Evolutionary conservation across 1,140 invertebrate species (phyloP).

Genomic region (Hyles euphorbiae): DNA sequence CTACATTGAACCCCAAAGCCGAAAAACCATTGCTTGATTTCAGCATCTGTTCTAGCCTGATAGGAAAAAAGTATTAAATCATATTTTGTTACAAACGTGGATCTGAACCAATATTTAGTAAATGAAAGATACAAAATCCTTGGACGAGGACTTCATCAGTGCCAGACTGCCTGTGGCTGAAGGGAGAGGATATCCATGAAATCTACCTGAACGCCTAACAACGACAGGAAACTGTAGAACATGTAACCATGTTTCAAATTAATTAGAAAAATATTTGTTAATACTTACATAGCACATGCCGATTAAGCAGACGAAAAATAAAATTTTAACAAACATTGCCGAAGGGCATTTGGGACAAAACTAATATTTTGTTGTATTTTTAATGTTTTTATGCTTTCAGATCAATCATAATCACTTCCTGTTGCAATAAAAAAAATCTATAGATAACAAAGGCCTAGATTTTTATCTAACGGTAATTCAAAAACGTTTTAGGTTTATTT

Average conservation of each 20-base stretch:
- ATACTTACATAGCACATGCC: slow-evolving; percentile 14
- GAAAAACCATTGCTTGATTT: slow-evolving; percentile 46
- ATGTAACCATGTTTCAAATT: too few relatives aligned
- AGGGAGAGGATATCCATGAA: too few relatives aligned
- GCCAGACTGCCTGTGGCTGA: too few relatives aligned
- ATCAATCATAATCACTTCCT: background rate
- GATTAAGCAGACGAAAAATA: slow-evolving; percentile 16
- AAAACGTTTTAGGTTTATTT: too few relatives aligned
- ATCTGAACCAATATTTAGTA: too few relatives aligned
- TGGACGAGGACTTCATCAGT: too few relatives aligned
- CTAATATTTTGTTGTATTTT: background rate
- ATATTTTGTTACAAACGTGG: background rate
- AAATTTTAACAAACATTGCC: slow-evolving; percentile 9
- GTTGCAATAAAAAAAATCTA: background rate
- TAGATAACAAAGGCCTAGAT: too few relatives aligned
- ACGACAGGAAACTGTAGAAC: too few relatives aligned
- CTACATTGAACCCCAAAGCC: slow-evolving; percentile 44
- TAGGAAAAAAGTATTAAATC: background rate
- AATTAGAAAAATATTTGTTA: background rate
- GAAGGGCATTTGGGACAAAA: background rate
- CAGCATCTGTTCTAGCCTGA: slow-evolving; percentile 39
- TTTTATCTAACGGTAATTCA: too few relatives aligned
- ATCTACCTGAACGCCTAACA: too few relatives aligned
- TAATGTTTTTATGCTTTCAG: background rate
- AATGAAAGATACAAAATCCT: too few relatives aligned